Conservation (phyloP, 2,113 vertebrate genomes). For the Vanacampus margaritifer region DNA sequence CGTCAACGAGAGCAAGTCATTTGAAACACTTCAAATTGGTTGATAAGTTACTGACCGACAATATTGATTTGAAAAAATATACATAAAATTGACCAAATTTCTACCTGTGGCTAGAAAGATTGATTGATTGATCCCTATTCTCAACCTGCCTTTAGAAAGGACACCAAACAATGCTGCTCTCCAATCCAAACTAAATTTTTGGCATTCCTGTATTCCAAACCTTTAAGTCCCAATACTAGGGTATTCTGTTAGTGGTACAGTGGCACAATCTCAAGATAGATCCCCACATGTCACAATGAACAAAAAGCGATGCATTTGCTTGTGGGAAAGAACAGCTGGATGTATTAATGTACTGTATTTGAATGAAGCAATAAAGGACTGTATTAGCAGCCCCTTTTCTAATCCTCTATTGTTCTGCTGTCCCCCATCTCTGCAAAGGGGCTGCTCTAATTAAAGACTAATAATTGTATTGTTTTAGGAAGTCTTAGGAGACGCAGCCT, state of each 20-base stretch:
- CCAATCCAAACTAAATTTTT: not conserved
- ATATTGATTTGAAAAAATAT: too few species aligned
- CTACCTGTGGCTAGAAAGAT: too few species aligned
- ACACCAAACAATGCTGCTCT: not conserved
- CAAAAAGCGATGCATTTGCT: constrained; percentile 4
- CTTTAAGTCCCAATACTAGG: not conserved
- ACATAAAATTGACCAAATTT: too few species aligned
- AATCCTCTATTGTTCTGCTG: constrained; percentile 68
- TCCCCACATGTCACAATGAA: not conserved
- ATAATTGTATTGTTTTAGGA: constrained; percentile 75
- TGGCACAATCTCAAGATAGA: not conserved
- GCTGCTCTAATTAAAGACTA: constrained; percentile 71
- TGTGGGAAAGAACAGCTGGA: constrained; percentile 28
- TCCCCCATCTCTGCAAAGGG: constrained; percentile 60
- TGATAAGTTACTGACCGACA: too few species aligned
- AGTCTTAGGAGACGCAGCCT: constrained; percentile 65
- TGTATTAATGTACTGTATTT: constrained; percentile 56
- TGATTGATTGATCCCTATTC: too few species aligned
- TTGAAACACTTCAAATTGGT: too few species aligned
- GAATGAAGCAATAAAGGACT: constrained; percentile 59
- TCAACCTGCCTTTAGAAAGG: too few species aligned
- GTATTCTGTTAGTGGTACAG: not conserved
- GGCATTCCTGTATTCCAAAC: not conserved
- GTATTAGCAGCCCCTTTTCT: constrained; percentile 61
- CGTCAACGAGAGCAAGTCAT: too few species aligned